Evolutionary conservation across 53 echinoderm and acorn worm species (phyloP).

Genomic region (Astropecten irregularis): DNA sequence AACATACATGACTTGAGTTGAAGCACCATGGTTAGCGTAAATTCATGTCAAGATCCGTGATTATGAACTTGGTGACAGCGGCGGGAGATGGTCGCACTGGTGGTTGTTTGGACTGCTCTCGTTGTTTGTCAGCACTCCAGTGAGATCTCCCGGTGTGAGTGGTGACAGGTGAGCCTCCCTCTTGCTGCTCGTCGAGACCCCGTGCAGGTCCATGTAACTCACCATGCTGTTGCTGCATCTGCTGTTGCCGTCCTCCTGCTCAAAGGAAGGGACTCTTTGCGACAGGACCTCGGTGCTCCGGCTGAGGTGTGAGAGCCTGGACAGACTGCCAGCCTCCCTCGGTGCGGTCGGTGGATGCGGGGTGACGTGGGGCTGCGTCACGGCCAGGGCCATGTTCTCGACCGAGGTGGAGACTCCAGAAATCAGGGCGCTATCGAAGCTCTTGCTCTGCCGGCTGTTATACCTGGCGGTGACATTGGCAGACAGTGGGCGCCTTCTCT

Average conservation of each 20-base stretch:
- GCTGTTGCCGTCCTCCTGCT: neutral
- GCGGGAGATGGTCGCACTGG: slow-evolving; percentile 19
- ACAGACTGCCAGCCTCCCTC: slow-evolving; percentile 6
- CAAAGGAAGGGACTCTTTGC: neutral
- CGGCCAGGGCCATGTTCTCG: slow-evolving; percentile 10
- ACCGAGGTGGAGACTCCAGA: neutral
- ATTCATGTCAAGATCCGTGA: no score
- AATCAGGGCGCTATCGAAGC: slow-evolving; percentile 23
- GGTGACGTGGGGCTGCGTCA: slow-evolving; percentile 4
- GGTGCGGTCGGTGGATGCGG: slow-evolving; percentile 31
- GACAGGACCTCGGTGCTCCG: slow-evolving; percentile 26
- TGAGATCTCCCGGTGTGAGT: slow-evolving; percentile 26
- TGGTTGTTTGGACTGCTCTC: neutral
- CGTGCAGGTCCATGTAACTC: slow-evolving; percentile 3
- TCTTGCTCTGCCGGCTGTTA: slow-evolving; percentile 12
- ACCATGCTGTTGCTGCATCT: neutral
- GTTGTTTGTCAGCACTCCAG: neutral
- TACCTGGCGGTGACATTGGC: slow-evolving; percentile 12
- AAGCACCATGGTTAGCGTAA: no score
- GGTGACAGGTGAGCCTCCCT: neutral
- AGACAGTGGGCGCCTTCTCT: slow-evolving; percentile 30
- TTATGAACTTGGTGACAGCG: slow-evolving; percentile 20
- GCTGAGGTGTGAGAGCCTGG: slow-evolving; percentile 14
- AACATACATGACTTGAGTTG: no score
- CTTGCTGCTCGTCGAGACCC: neutral